Percentiles rank a stretch among this genome's conserved stretches.
phyloP scores from a whole-genome alignment of 2,888 invertebrate species.

The Blomia tropicalis region DNA sequence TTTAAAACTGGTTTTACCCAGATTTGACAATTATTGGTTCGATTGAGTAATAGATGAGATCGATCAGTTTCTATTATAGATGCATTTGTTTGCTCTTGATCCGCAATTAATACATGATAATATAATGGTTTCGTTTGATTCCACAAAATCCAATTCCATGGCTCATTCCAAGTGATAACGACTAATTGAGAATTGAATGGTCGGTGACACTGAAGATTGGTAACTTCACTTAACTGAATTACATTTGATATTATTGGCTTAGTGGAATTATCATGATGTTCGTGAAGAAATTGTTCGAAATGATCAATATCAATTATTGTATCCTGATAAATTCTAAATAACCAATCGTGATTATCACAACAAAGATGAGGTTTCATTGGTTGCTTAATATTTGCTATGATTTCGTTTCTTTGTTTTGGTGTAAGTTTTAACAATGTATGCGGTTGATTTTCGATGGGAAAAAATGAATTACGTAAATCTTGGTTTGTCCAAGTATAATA shows the following conservation, averaged over 20 bases:
- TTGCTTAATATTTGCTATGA: slow-evolving; percentile 24
- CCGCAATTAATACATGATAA: neutral
- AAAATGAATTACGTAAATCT: slow-evolving; percentile 32
- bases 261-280: neutral
- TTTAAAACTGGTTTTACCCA: slow-evolving; percentile 1
- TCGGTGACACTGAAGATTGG: neutral
- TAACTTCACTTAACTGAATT: neutral
- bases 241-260: neutral
- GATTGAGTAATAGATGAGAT: neutral
- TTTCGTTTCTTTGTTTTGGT: slow-evolving; percentile 28
- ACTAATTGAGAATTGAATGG: neutral
- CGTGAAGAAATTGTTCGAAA: slow-evolving; percentile 18
- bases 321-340: slow-evolving; percentile 42
- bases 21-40: neutral
- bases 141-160: neutral
- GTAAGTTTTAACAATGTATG: slow-evolving; percentile 36
- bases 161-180: neutral
- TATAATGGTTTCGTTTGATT: neutral
- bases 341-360: slow-evolving; percentile 40
- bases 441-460: slow-evolving; percentile 35
- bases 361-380: slow-evolving; percentile 38
- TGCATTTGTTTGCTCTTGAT: neutral
- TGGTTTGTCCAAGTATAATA: slow-evolving; percentile 39
- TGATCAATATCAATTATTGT: slow-evolving; percentile 36
- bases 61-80: neutral